Conservation (phyloP, 2,888 invertebrate species). For the Acleris cristana region DNA sequence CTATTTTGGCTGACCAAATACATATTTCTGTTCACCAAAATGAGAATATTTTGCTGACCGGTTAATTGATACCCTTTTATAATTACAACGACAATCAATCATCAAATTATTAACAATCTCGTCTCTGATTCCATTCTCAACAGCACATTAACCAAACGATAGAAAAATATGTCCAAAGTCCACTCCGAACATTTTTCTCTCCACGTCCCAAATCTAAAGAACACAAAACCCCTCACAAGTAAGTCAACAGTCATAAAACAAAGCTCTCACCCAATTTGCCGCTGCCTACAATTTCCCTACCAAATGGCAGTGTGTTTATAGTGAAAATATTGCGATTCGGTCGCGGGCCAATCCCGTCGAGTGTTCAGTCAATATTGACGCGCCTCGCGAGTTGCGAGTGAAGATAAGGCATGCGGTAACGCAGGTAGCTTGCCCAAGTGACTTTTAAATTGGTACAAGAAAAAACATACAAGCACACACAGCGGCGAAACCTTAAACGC, state of each 20-base stretch:
- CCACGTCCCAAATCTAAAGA: slow-evolving; percentile 11
- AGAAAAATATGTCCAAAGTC: too few species aligned
- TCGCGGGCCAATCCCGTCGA: slow-evolving; percentile 37
- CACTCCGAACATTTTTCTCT: not conserved
- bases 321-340: slow-evolving; percentile 41
- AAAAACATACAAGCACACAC: too few species aligned
- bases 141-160: too few species aligned
- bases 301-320: slow-evolving; percentile 41
- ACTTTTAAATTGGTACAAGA: too few species aligned
- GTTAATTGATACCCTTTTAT: too few species aligned
- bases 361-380: slow-evolving; percentile 43
- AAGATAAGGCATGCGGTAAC: slow-evolving; percentile 2
- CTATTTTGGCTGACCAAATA: too few species aligned
- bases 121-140: too few species aligned
- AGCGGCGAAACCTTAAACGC: too few species aligned
- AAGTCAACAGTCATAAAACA: slow-evolving; percentile 38
- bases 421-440: not conserved
- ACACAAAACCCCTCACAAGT: slow-evolving; percentile 29
- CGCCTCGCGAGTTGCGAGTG: slow-evolving; percentile 18
- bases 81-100: too few species aligned
- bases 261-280: slow-evolving; percentile 34
- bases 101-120: too few species aligned
- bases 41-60: too few species aligned
- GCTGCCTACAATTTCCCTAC: slow-evolving; percentile 40
- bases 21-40: too few species aligned